Base-by-base conservation (phyloP, 2,888 invertebrate genomes). In the Dilophus febrilis region DNA sequence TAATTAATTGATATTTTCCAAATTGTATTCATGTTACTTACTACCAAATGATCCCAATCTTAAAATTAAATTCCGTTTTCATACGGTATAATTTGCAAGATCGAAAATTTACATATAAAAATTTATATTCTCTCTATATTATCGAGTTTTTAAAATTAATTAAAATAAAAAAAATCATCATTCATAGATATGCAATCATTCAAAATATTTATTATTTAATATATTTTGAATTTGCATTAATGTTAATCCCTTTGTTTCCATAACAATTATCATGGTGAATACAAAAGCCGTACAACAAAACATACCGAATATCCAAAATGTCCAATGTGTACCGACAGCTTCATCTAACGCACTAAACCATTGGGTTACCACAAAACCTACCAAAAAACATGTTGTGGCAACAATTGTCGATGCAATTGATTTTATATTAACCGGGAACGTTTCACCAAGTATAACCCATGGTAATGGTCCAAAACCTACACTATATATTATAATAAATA, bases 181-280 rank as follows among this genome's bases (percentile, higher is more conserved):
- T n/a, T n/a, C n/a, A n/a, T n/a, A n/a, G n/a, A n/a, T n/a, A n/a
- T n/a, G n/a, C n/a, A n/a, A n/a, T n/a, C n/a, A n/a, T n/a, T n/a
- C n/a, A n/a, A n/a, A 28, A 51, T 33, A 65, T 63, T 61, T 68
- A 46, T 74, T 74, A 44, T 68, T 68, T 28, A 81, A 64, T 53
- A 75, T 72, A 41, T 74, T 70, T 59, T 84, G 82, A 46, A 91
- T 90, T 64, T 91, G 75, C 52, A 79, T 75, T 50, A 88, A 69
- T 50, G 80, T 80, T 63, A 83, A 79, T 29, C 88, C 90, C 61
- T 85, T 88, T 1, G 91, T 91, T 65, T 91, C 91, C 4, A 90
- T 86, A 14, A 92, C 71, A 40, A 77, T 55, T 48, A 78, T 70
- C 37, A 76, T 58, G 0, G 79, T 74, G 61, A 88, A 91, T 53